Evolutionary conservation across 1,140 invertebrate genomes (phyloP), one percentile per base, ranked within the genome.

Genomic region (Drosophila parvula): DNA sequence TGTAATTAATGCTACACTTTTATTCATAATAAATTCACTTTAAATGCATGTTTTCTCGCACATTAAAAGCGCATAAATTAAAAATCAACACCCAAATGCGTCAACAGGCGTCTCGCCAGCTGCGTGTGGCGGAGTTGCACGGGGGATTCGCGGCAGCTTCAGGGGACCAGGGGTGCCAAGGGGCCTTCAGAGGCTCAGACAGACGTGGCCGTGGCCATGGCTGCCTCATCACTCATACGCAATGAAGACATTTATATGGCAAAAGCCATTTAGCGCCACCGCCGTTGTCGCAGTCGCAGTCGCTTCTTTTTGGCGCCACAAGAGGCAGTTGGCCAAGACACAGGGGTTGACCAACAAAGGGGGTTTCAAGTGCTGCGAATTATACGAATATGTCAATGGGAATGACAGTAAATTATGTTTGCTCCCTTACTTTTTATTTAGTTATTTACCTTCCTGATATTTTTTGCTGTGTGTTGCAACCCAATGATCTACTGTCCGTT

Each of bases 231-330:
- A 86, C 84, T 86, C 83, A 86, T 86, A 88, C 84, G 84, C 84
- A 88, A 88, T 88, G 84, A 88, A 88, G 84, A 88, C 84, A 88
- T 88, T 88, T 88, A 89, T 88, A 89, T 89, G 84, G 84, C 84
- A 84, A 89, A 89, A 89, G 60, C 45, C 84, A 86, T 80, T 89
- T 84, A 78, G 74, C 83, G 77, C 77, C 84, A 48, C 74, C 51
- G 61, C 34, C 38, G 51, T 34, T 70, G 68, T 48, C 3, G 28
- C 45, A 45, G 22, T 47, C 1, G 28, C 11, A 51, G 50, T 38
- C 4, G 74, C 78, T 78, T 74, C 73, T 74, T 74, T 70, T 68
- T 68, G 63, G 69, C 67, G 73, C 68, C 69, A 79, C 48, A 56
- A 68, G 47, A 30, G 38, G 65, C 38, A 28, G 45, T 51, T 44